Evolutionary conservation across 1,140 invertebrate species (phyloP).

Genomic region (Drosophila kikkawai): DNA sequence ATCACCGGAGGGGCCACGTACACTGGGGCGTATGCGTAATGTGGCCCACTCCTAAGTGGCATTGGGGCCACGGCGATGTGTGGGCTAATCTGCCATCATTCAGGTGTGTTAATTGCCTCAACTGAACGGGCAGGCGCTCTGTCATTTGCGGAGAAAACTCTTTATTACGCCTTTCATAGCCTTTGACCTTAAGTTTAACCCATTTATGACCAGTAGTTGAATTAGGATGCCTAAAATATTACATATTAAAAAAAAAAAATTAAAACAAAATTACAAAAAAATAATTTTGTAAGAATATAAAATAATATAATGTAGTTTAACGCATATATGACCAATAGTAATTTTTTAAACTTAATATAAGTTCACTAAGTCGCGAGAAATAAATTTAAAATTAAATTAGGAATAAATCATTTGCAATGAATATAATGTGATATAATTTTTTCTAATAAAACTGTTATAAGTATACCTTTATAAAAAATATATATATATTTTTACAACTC

Average conservation of each 20-base stretch:
- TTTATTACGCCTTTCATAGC: not conserved
- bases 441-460: too few species aligned
- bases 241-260: not conserved
- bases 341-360: too few species aligned
- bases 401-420: too few species aligned
- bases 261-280: too few species aligned
- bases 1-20: constrained; percentile 43
- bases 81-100: constrained; percentile 41
- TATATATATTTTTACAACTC: not conserved
- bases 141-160: constrained; percentile 1
- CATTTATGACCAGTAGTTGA: not conserved
- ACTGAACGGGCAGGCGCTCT: not conserved
- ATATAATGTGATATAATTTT: too few species aligned
- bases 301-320: too few species aligned
- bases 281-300: too few species aligned
- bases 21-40: constrained; percentile 41
- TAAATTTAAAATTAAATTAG: too few species aligned
- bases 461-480: too few species aligned
- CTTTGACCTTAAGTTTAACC: constrained; percentile 10
- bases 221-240: not conserved
- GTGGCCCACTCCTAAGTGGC: constrained; percentile 6
- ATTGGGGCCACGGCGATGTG: constrained; percentile 7
- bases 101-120: constrained; percentile 46
- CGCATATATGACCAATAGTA: too few species aligned
- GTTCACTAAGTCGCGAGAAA: too few species aligned